phyloP scores from a whole-genome alignment of 2,888 invertebrate genomes.

The Cephus rjabovi region DNA sequence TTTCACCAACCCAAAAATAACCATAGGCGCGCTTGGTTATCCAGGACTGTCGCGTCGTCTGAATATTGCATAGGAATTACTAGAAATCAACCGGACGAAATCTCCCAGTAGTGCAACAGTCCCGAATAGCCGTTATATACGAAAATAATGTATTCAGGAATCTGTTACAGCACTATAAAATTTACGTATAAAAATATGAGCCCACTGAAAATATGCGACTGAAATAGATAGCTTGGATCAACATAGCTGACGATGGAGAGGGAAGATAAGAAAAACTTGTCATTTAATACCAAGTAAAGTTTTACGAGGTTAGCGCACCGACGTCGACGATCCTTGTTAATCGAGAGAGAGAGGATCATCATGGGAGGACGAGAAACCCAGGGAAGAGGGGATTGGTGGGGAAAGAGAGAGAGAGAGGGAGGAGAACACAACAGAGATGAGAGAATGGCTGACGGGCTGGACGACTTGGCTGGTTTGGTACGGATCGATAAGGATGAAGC shows the following conservation, averaged over 20 bases:
- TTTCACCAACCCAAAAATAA: too few relatives aligned
- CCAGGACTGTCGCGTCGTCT: too few relatives aligned
- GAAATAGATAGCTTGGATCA: background rate
- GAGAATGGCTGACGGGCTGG: slow-evolving; percentile 7
- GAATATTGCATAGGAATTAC: too few relatives aligned
- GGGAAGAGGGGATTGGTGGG: slow-evolving; percentile 1
- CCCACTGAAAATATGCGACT: too few relatives aligned
- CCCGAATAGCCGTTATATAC: too few relatives aligned
- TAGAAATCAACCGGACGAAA: too few relatives aligned
- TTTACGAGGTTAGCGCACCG: background rate
- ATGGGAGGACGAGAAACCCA: slow-evolving; percentile 4
- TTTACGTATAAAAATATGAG: too few relatives aligned
- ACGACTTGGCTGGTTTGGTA: slow-evolving; percentile 2
- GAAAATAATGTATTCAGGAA: too few relatives aligned
- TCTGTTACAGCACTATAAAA: too few relatives aligned
- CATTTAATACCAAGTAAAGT: background rate
- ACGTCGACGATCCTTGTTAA: background rate
- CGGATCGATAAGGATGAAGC: slow-evolving; percentile 55
- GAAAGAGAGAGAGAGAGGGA: slow-evolving; percentile 15
- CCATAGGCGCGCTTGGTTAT: too few relatives aligned
- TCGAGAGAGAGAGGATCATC: slow-evolving; percentile 7
- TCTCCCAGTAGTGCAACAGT: too few relatives aligned
- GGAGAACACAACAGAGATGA: slow-evolving; percentile 10
- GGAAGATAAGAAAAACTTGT: background rate
- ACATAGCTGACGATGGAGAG: background rate